Evolutionary conservation across 2,113 vertebrate species (phyloP), one percentile per base, ranked within the genome.

Genomic region (Oreocharis arfaki): DNA sequence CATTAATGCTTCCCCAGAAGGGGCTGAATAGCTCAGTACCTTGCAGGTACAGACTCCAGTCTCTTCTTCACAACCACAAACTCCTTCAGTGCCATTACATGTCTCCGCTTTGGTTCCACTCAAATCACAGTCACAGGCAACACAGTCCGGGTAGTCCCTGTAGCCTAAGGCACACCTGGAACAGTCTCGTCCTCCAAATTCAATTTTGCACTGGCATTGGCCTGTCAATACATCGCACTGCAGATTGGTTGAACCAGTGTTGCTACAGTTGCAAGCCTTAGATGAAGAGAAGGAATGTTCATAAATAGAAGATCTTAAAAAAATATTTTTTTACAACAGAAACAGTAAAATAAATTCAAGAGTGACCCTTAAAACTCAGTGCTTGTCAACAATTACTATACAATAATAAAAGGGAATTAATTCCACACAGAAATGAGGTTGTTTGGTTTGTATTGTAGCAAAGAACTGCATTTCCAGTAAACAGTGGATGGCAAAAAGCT

Each of bases 1-100:
- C 3, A 5, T 10, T 15, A 61, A 2, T 4, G 27, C 9, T 46
- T 18, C 5, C 55, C 37, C 26, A 53, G 44, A 76, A 77, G 21
- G 6, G 7, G 44, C 5, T 81, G 83, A 74, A 65, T 20, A 44
- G 16, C 24, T 71, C 17, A 3, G 13, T 97, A 99, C 99, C 99
- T 99, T 99, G 98, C 99, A 99, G 39, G 97, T 90, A 95, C 99
- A 99, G 89, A 84, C 19, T 2, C 99, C 99, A 0, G 96, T 97
- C 70, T 97, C 95, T 53, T 97, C 97, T 46, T 95, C 93, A 88
- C 99, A 99, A 42, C 95, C 96, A 93, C 99, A 99, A 44, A 98
- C 92, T 68, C 98, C 98, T 84, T 91, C 94, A 3, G 95, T 87
- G 16, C 28, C 65, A 69, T 98, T 98, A 75, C 99, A 99, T 32